A percentile compares a stretch with the other conserved stretches of the same genome.
Evolutionary conservation across 2,113 vertebrate species (phyloP).

Genomic region (western clawed frog (Xenopus tropicalis)): UCB_Xtro_10.0 CM004448.2:36776501-36777000

Average conservation of each 20-base stretch:
- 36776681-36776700: background rate
- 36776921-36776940: slow-evolving; percentile 54
- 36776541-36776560: slow-evolving; percentile 56
- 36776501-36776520: slow-evolving; percentile 51
- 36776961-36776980: too few relatives aligned
- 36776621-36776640: background rate
- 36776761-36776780: slow-evolving; percentile 47
- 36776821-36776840: slow-evolving; percentile 29
- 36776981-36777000: too few relatives aligned
- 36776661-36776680: slow-evolving; percentile 43
- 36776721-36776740: slow-evolving; percentile 40
- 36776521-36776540: slow-evolving; percentile 61
- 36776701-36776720: slow-evolving; percentile 44
- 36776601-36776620: background rate
- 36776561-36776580: slow-evolving; percentile 45
- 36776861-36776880: slow-evolving; percentile 49
- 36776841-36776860: slow-evolving; percentile 53
- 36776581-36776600: slow-evolving; percentile 28
- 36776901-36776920: slow-evolving; percentile 44
- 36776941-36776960: slow-evolving; percentile 48
- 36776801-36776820: slow-evolving; percentile 52
- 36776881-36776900: slow-evolving; percentile 50
- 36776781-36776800: slow-evolving; percentile 37
- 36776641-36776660: background rate
- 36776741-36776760: slow-evolving; percentile 44